Conservation (phyloP, 2,797 vertebrate species). For the Harpagifer antarcticus region DNA sequence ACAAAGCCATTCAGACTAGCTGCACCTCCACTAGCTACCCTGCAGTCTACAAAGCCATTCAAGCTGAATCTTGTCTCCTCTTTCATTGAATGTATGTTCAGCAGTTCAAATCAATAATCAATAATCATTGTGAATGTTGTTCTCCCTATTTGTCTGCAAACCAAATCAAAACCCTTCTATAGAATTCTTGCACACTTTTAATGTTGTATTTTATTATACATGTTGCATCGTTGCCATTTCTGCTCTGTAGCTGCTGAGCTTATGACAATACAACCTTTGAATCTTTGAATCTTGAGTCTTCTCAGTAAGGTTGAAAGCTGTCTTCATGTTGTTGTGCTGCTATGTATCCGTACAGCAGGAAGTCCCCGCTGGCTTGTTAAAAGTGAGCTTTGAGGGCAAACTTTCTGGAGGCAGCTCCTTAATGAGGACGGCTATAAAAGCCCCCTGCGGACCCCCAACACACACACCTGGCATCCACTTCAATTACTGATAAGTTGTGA, state of each 20-base stretch:
- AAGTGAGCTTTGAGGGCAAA: conserved; percentile 70
- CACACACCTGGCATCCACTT: conserved; percentile 80
- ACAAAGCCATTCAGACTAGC: too few species aligned
- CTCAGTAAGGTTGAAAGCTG: not conserved
- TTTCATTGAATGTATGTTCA: too few species aligned
- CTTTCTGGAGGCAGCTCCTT: conserved; percentile 69
- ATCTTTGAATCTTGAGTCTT: too few species aligned
- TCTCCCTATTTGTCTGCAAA: not conserved
- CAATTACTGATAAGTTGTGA: conserved; percentile 86
- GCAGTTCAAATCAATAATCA: too few species aligned
- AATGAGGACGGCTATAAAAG: conserved; percentile 77
- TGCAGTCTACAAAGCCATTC: too few species aligned
- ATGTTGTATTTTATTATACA: too few species aligned
- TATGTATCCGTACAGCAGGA: conserved; percentile 31
- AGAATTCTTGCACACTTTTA: too few species aligned
- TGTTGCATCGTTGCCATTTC: too few species aligned
- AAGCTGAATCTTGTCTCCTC: too few species aligned
- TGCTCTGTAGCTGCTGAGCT: too few species aligned
- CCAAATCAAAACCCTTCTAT: not conserved
- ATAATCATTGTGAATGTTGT: not conserved
- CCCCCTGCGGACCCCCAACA: conserved; percentile 68
- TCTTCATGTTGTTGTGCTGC: not conserved
- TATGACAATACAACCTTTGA: too few species aligned
- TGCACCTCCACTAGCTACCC: too few species aligned
- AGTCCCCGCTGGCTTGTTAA: conserved; percentile 71